Conservation (phyloP, 2,888 invertebrate species). For the Piscicola geometra region DNA sequence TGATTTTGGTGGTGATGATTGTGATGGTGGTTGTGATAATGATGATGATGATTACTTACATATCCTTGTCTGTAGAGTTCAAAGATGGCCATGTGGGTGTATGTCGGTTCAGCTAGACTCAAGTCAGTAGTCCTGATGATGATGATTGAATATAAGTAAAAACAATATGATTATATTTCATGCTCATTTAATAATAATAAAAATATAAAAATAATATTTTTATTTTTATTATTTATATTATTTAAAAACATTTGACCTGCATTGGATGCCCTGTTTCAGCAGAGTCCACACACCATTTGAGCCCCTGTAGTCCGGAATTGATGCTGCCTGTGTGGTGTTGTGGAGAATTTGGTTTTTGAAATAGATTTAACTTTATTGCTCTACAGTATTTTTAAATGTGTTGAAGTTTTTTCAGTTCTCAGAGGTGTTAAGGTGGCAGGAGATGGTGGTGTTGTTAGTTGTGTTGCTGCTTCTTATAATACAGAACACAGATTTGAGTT, state of each 20-base stretch:
- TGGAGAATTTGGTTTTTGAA: too few relatives aligned
- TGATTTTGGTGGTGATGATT: constrained; percentile 5
- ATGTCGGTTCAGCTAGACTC: constrained; percentile 72
- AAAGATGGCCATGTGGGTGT: constrained; percentile 86
- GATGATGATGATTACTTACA: constrained; percentile 45
- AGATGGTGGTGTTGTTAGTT: too few relatives aligned
- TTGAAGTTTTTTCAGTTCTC: too few relatives aligned
- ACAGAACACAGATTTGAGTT: too few relatives aligned
- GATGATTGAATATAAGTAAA: neutral
- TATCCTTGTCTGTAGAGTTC: constrained; percentile 66
- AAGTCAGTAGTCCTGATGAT: constrained; percentile 57
- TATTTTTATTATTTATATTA: neutral
- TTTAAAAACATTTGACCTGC: constrained; percentile 44
- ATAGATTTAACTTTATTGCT: too few relatives aligned
- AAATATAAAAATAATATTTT: neutral
- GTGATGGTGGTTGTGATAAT: neutral
- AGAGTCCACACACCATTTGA: constrained; percentile 92
- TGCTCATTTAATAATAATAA: neutral
- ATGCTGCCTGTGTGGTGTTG: constrained; percentile 52
- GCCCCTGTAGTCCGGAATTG: constrained; percentile 64
- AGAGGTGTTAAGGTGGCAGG: too few relatives aligned
- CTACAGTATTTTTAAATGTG: too few relatives aligned
- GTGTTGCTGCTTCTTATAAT: too few relatives aligned
- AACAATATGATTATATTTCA: neutral
- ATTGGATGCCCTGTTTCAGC: constrained; percentile 70